Percentiles rank a stretch among this genome's conserved stretches.
Conservation (phyloP, 2,113 vertebrate genomes). For the Hydrolagus affinis region DNA sequence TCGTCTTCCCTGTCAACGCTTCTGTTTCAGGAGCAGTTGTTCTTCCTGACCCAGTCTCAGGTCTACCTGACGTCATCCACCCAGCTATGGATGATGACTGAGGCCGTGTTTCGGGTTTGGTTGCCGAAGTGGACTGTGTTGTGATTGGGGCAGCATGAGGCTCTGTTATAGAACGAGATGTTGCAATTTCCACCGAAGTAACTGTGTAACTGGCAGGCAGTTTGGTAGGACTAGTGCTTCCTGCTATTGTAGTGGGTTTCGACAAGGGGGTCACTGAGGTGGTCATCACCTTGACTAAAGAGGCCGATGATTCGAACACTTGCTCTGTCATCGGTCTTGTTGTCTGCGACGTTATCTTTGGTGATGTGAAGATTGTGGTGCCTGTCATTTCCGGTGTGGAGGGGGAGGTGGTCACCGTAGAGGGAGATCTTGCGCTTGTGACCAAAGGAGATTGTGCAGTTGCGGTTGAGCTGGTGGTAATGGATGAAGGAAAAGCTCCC, state of each 20-base stretch:
- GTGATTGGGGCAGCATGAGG: conserved; percentile 40
- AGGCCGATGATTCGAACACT: not conserved
- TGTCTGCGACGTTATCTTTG: not conserved
- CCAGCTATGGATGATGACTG: conserved; percentile 29
- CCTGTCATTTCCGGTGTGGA: not conserved
- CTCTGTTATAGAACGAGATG: conserved; percentile 16
- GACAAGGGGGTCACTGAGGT: conserved; percentile 37
- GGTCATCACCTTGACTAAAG: not conserved
- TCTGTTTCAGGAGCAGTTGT: conserved; percentile 37
- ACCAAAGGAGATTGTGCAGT: no score
- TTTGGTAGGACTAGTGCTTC: not conserved
- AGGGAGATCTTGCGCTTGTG: no score
- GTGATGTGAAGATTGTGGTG: not conserved
- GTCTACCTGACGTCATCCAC: conserved; percentile 43
- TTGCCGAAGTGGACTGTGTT: conserved; percentile 36
- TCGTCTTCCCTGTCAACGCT: not conserved
- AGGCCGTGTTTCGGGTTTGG: conserved; percentile 33
- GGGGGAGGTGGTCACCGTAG: not conserved
- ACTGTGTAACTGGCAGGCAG: conserved; percentile 41
- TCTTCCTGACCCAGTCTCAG: conserved; percentile 38
- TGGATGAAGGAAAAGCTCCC: no score
- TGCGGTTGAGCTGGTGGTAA: no score
- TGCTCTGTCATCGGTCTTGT: not conserved
- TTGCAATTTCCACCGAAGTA: conserved; percentile 38
- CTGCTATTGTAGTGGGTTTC: conserved; percentile 37